Evolutionary conservation across 2,888 invertebrate species (phyloP).

Genomic region (Drosophila yooni): DNA sequence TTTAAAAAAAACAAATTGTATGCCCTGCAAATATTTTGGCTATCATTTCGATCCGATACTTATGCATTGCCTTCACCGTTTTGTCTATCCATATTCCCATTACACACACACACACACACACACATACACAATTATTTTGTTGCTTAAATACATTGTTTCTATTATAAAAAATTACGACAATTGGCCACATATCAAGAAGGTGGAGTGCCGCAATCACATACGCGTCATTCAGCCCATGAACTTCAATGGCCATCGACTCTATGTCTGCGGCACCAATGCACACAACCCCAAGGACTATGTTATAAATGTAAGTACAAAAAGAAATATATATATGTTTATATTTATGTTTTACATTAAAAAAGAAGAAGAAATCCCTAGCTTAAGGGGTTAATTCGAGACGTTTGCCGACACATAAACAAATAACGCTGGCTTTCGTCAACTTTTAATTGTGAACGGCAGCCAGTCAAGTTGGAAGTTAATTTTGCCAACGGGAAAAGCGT

Average conservation of each 20-base stretch:
- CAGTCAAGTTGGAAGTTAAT: constrained; percentile 64
- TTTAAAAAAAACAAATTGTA: constrained; percentile 11
- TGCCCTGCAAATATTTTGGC: constrained; percentile 42
- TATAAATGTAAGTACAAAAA: constrained; percentile 91
- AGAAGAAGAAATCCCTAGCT: neutral
- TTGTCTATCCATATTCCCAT: constrained; percentile 30
- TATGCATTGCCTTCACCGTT: constrained; percentile 57
- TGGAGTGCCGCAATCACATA: constrained; percentile 97
- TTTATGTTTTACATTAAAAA: neutral
- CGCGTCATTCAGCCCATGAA: constrained; percentile 97
- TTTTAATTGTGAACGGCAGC: constrained; percentile 69
- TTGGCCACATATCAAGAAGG: constrained; percentile 88
- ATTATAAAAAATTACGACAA: constrained; percentile 65
- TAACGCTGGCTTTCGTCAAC: constrained; percentile 33
- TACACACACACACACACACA: constrained; percentile 25
- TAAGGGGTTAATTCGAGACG: constrained; percentile 1
- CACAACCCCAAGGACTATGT: constrained; percentile 98
- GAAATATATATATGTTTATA: neutral
- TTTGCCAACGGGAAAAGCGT: constrained; percentile 41
- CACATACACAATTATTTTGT: constrained; percentile 46
- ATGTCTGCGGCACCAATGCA: constrained; percentile 97
- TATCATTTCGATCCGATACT: constrained; percentile 48
- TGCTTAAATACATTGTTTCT: constrained; percentile 53
- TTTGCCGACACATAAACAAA: constrained; percentile 1
- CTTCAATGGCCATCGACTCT: constrained; percentile 91